Conservation (phyloP, 2,888 invertebrate species). For the Cryptosula pallasiana region DNA sequence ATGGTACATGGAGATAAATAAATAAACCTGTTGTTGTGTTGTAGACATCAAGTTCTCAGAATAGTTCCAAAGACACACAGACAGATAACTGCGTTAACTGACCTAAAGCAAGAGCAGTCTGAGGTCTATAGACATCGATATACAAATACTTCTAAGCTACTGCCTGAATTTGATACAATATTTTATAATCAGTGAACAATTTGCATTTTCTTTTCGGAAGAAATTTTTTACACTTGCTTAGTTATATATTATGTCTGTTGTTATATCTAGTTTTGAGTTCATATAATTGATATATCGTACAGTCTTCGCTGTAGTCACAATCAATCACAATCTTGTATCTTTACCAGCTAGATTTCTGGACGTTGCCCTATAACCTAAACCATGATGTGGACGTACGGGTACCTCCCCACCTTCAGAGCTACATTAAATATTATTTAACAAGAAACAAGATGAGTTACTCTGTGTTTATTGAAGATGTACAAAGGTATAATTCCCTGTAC, state of each 20-base stretch:
- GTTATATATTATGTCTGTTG: background rate
- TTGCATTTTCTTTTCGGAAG: too few species aligned
- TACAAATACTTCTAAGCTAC: too few species aligned
- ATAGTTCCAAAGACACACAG: background rate
- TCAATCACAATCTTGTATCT: too few species aligned
- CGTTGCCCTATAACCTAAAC: background rate
- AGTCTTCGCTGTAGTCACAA: too few species aligned
- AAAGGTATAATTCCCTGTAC: too few species aligned
- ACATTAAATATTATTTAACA: background rate
- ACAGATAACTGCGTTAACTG: background rate
- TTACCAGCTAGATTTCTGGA: slow-evolving; percentile 13
- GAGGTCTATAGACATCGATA: background rate
- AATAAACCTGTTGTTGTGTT: too few species aligned
- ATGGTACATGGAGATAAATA: too few species aligned
- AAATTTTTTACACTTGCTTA: background rate
- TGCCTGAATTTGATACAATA: too few species aligned
- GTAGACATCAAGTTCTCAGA: background rate
- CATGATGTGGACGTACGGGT: slow-evolving; percentile 15
- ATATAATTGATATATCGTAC: too few species aligned
- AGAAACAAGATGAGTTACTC: background rate
- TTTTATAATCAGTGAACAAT: too few species aligned
- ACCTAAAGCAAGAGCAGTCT: background rate
- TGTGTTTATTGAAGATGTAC: background rate
- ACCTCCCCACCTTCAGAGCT: background rate
- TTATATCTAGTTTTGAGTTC: background rate